Evolutionary conservation across 2,113 vertebrate species (phyloP).

Genomic region (Lanius ludovicianus): DNA sequence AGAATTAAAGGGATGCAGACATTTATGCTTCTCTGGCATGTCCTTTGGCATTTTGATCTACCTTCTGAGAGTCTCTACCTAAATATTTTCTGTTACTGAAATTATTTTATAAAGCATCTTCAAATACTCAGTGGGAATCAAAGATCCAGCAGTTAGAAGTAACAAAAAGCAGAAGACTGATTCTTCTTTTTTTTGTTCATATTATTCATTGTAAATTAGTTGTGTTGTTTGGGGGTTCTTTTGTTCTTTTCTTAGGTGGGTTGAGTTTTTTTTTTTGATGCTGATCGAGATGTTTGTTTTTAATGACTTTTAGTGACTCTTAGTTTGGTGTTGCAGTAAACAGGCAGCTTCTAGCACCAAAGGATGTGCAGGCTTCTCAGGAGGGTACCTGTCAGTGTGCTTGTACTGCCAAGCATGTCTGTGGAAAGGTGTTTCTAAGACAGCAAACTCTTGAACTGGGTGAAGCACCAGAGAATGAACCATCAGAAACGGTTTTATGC

Average conservation of each 20-base stretch:
- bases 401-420: background rate
- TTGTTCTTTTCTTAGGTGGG: background rate
- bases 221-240: background rate
- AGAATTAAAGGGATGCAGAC: background rate
- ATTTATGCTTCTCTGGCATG: background rate
- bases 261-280: background rate
- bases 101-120: background rate
- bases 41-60: background rate
- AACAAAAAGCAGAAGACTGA: background rate
- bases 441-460: background rate
- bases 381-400: background rate
- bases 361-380: background rate
- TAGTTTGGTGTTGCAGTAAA: background rate
- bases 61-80: background rate
- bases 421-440: background rate
- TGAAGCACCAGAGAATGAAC: background rate
- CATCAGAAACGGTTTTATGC: background rate
- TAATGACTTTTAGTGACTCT: background rate
- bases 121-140: background rate
- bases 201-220: background rate
- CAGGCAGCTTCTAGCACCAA: background rate
- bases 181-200: background rate
- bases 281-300: background rate
- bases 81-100: background rate
- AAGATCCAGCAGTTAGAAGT: background rate